These are phyloP conservation scores for Emberiza fucata DNA, from an alignment of 2,113 vertebrate species.

Conservation along the genomic window DNA sequence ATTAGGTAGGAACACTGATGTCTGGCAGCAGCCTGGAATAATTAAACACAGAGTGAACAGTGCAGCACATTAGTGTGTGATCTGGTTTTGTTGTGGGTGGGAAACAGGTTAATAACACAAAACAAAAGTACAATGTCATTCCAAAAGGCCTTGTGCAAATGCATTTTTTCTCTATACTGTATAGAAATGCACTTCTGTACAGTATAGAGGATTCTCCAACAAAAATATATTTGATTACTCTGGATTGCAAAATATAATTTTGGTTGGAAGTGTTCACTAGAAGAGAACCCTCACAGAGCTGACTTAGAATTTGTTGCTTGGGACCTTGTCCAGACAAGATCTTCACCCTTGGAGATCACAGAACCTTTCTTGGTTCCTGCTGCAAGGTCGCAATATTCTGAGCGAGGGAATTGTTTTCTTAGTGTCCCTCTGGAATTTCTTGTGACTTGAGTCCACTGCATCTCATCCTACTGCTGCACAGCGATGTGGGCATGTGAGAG, in stretches of 20 bases:
- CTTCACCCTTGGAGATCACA: not conserved
- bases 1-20: constrained; percentile 86
- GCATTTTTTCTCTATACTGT: no score
- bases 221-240: not conserved
- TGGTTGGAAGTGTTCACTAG: not conserved
- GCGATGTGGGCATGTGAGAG: not conserved
- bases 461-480: not conserved
- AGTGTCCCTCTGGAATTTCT: not conserved
- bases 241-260: not conserved
- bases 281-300: not conserved
- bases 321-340: not conserved
- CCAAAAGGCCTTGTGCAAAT: not conserved
- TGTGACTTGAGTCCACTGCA: not conserved
- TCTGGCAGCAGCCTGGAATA: constrained; percentile 79
- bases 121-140: not conserved
- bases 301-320: fast-evolving
- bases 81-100: not conserved
- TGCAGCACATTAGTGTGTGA: not conserved
- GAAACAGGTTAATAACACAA: not conserved
- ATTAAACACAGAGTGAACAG: constrained; percentile 15
- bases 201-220: not conserved
- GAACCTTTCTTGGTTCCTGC: not conserved
- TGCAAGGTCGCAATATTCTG: not conserved
- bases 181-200: not conserved
- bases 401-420: not conserved